Evolutionary conservation across 1,140 invertebrate species (phyloP).

Genomic region (Potamilus streckersoni): DNA sequence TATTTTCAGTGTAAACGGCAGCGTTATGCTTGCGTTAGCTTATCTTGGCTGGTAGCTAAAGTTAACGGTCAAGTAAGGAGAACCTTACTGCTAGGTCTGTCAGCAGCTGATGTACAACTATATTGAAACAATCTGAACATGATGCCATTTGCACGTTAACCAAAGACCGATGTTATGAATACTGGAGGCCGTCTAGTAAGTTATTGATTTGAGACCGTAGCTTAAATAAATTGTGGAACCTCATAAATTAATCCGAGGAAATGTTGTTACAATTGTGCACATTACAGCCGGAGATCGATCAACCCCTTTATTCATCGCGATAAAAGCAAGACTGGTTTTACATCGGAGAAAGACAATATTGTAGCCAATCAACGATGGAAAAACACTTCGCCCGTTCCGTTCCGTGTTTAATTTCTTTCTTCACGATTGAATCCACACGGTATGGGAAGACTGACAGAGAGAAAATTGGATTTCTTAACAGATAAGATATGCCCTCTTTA

Average conservation of each 20-base stretch:
- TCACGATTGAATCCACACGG: constrained; percentile 2
- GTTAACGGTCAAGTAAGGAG: too few species aligned
- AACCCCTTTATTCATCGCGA: constrained; percentile 16
- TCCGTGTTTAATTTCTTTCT: constrained; percentile 27
- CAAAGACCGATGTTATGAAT: too few species aligned
- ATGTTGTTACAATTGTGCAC: constrained; percentile 19
- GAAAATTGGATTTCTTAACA: constrained; percentile 34
- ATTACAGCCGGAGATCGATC: constrained; percentile 15
- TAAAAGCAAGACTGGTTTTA: constrained; percentile 18
- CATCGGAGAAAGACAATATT: constrained; percentile 11
- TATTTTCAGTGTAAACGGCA: too few species aligned
- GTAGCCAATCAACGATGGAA: constrained; percentile 32
- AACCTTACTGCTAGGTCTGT: too few species aligned
- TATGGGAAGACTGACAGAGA: constrained; percentile 30
- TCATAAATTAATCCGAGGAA: constrained; percentile 8
- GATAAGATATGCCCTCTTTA: constrained; percentile 11
- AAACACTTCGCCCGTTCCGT: constrained; percentile 15
- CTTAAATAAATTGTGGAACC: too few species aligned
- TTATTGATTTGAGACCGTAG: too few species aligned
- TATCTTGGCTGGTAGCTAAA: too few species aligned
- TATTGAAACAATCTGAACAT: too few species aligned
- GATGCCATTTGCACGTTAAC: too few species aligned
- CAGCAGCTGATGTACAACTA: too few species aligned
- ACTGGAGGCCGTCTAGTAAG: too few species aligned
- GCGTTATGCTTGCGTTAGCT: too few species aligned